These are phyloP conservation scores for Naja naja DNA, from an alignment of 2,113 vertebrate genomes.

Conservation along the genomic window DNA sequence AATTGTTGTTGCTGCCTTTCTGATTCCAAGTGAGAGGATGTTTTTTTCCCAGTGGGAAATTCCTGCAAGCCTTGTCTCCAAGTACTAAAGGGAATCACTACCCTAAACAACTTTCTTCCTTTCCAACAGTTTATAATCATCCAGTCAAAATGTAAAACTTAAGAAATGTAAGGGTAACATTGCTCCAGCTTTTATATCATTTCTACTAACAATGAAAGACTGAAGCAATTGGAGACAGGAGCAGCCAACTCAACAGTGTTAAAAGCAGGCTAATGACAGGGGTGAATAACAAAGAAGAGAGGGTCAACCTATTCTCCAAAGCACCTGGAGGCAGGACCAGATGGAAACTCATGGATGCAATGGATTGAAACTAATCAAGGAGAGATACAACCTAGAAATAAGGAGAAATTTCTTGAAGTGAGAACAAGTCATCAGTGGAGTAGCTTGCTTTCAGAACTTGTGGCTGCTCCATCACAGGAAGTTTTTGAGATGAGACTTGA, in stretches of 20 bases:
- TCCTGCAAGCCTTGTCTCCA: neutral
- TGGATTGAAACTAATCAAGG: neutral
- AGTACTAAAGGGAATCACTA: neutral
- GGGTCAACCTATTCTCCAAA: neutral
- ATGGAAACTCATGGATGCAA: neutral
- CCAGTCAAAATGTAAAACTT: neutral
- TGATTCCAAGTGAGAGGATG: neutral
- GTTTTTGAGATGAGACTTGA: neutral
- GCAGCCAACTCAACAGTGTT: neutral
- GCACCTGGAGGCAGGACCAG: neutral
- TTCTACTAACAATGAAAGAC: neutral
- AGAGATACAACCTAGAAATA: neutral
- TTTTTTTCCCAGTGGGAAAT: neutral
- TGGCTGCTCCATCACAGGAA: neutral
- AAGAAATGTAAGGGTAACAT: neutral
- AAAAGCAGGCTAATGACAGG: neutral
- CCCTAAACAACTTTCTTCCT: neutral
- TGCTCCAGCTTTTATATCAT: neutral
- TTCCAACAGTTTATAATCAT: neutral
- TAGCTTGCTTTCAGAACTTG: neutral
- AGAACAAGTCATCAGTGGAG: neutral
- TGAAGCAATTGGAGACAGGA: neutral
- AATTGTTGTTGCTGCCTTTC: neutral
- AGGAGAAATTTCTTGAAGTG: neutral
- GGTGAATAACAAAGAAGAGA: neutral